Evolutionary conservation across 1,140 invertebrate species (phyloP), one percentile per base, ranked within the genome.

Genomic region (Conopomorpha cramerella): DNA sequence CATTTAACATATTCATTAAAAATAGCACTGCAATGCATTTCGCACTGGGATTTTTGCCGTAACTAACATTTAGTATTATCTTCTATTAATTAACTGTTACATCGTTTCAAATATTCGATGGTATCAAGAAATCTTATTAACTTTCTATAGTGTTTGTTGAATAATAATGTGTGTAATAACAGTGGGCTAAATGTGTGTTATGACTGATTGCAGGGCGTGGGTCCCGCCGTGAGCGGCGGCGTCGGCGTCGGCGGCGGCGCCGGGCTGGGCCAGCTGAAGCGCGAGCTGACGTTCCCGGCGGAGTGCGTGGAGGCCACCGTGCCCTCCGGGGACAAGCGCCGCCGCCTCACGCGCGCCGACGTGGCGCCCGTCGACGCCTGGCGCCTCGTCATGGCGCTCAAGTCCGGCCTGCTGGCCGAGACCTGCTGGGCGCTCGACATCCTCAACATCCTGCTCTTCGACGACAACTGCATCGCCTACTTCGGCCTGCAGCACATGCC

Each of bases 311-410:
- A 99, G 81, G 92, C 93, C 14, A 86, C 92, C 0, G 84, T 88
- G 25, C 93, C 95, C 13, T 84, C 93, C 16, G 76, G 92, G 1
- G 90, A 90, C 49, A 94, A 95, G 56, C 82, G 95, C 34, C 88
- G 91, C 51, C 85, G 92, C 41, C 63, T 98, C 33, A 86, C 81
- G 41, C 85, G 88, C 43, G 77, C 84, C 12, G 96, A 99, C 65
- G 86, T 99, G 7, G 86, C 86, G 29, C 90, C 91, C 2, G 86
- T 98, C 3, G 96, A 99, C 71, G 92, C 95, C 19, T 98, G 96
- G 95, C 84, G 95, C 45, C 85, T 99, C 30, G 93, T 98, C 84
- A 98, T 99, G 96, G 87, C 93, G 41, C 84, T 99, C 52, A 90
- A 96, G 51, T 98, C 93, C 10, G 97, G 95, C 14, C 82, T 99